phyloP scores from a whole-genome alignment of 2,888 invertebrate genomes.

The Enchytraeus crypticus region DNA sequence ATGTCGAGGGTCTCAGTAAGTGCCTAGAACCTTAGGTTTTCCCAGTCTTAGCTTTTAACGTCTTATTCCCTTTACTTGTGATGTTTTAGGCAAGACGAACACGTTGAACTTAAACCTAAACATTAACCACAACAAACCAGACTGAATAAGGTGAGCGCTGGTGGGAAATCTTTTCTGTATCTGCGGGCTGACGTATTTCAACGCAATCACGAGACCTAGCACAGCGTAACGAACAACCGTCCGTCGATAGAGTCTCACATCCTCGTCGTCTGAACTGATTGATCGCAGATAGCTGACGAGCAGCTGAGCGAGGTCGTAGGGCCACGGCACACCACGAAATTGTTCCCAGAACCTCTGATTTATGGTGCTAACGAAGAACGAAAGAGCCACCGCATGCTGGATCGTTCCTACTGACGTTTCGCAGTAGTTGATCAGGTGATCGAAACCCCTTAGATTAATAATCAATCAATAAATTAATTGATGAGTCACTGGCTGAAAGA shows the following conservation, averaged over 20 bases:
- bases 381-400: slow-evolving; percentile 82
- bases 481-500: too few relatives aligned
- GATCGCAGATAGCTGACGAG: slow-evolving; percentile 61
- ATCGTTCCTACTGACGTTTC: slow-evolving; percentile 76
- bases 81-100: too few relatives aligned
- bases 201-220: slow-evolving; percentile 53
- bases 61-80: too few relatives aligned
- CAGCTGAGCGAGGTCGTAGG: slow-evolving; percentile 57
- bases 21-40: too few relatives aligned
- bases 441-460: slow-evolving; percentile 65
- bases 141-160: slow-evolving; percentile 49
- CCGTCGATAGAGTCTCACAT: slow-evolving; percentile 56
- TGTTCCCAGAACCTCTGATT: slow-evolving; percentile 89
- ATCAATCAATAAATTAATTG: too few relatives aligned
- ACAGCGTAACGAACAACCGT: slow-evolving; percentile 57
- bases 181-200: slow-evolving; percentile 58
- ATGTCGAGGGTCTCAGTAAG: too few relatives aligned
- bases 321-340: slow-evolving; percentile 65
- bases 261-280: slow-evolving; percentile 50
- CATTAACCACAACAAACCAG: too few relatives aligned
- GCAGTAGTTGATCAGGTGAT: slow-evolving; percentile 73
- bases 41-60: too few relatives aligned
- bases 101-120: too few relatives aligned
- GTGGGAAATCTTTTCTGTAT: slow-evolving; percentile 56
- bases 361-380: slow-evolving; percentile 85